phyloP scores from a whole-genome alignment of 2,888 invertebrate species.

The Caenorhabditis japonica region DNA sequence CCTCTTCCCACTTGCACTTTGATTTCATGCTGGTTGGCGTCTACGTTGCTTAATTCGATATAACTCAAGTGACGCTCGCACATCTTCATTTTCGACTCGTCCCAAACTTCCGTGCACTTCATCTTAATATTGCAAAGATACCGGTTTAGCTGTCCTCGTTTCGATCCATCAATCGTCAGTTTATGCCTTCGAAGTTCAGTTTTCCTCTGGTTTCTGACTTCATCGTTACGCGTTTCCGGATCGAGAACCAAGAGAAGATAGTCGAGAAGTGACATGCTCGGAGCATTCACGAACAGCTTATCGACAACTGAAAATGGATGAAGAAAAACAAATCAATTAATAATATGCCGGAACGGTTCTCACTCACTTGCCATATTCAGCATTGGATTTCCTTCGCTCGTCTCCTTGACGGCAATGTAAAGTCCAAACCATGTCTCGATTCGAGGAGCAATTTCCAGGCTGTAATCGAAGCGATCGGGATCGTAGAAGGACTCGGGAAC shows the following conservation, averaged over 20 bases:
- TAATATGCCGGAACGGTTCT: too few relatives aligned
- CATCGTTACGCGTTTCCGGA: constrained; percentile 2
- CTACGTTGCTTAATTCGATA: neutral
- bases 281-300: constrained; percentile 48
- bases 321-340: neutral
- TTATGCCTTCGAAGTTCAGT: neutral
- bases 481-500: constrained; percentile 29
- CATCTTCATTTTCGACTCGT: neutral
- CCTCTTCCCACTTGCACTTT: neutral
- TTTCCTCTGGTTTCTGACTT: constrained; percentile 1
- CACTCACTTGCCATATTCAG: constrained; percentile 53
- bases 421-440: constrained; percentile 58
- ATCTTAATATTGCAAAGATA: constrained; percentile 18
- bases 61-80: constrained; percentile 30
- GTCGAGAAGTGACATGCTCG: constrained; percentile 34
- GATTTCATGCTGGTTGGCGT: neutral
- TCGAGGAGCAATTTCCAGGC: constrained; percentile 46
- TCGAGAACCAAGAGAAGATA: constrained; percentile 28
- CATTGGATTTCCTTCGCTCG: constrained; percentile 35
- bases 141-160: neutral
- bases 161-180: neutral
- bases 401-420: constrained; percentile 45
- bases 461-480: constrained; percentile 11
- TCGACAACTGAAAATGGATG: constrained; percentile 50
- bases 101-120: constrained; percentile 14